Percentiles rank a stretch among this genome's conserved stretches.
Evolutionary conservation across 2,888 invertebrate genomes (phyloP).

Genomic region (Tubiluchus corallicola): DNA sequence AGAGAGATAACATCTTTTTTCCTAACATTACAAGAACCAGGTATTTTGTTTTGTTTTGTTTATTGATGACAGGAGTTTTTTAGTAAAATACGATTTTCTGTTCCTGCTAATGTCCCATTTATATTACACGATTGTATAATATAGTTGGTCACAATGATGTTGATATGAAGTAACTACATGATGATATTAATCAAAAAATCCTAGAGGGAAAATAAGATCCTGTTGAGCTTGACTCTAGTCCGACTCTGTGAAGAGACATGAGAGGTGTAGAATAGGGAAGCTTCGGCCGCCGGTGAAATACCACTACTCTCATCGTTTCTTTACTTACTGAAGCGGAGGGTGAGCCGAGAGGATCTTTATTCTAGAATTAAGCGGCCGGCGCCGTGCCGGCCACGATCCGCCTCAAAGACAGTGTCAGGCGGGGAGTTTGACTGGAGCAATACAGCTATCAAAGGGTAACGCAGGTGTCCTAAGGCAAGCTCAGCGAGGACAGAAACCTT

Average conservation of each 20-base stretch:
- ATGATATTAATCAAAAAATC: too few species aligned
- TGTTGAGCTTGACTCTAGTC: conserved; percentile 36
- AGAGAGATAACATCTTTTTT: too few species aligned
- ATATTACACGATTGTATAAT: too few species aligned
- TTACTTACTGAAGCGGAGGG: conserved; percentile 35
- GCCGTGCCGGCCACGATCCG: conserved; percentile 31
- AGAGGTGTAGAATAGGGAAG: conserved; percentile 41
- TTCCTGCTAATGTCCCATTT: too few species aligned
- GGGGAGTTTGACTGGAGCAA: conserved; percentile 47
- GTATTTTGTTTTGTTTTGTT: too few species aligned
- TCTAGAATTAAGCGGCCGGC: conserved; percentile 21
- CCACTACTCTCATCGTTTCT: conserved; percentile 38
- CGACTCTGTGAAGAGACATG: conserved; percentile 42
- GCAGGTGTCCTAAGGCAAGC: conserved; percentile 40
- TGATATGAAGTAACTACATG: too few species aligned
- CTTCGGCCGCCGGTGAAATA: conserved; percentile 29
- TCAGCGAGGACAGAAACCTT: conserved; percentile 49
- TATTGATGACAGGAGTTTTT: too few species aligned
- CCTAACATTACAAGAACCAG: too few species aligned
- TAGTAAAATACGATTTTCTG: too few species aligned
- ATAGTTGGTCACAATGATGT: too few species aligned
- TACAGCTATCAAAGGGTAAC: conserved; percentile 46
- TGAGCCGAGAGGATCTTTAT: conserved; percentile 23
- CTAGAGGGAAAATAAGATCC: conserved; percentile 22
- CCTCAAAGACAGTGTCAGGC: conserved; percentile 40